Percentiles rank a stretch among this genome's conserved stretches.
Evolutionary conservation across 1,140 invertebrate species (phyloP).

Genomic region (Megalopta genalis): DNA sequence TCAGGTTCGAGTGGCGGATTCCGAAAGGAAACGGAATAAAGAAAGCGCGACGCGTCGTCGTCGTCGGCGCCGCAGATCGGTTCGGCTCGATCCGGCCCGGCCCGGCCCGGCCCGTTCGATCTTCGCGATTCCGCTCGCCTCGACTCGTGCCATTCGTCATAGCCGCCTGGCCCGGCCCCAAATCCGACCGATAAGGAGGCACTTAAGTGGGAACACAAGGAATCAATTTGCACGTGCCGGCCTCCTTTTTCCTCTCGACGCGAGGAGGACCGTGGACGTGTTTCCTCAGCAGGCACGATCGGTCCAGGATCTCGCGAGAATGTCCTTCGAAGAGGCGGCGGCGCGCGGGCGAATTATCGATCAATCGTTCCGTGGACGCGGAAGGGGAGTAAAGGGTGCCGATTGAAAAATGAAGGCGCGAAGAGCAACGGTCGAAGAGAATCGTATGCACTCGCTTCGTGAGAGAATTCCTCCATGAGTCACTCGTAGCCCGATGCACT

Average conservation of each 20-base stretch:
- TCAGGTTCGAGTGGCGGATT: background rate
- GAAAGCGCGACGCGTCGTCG: background rate
- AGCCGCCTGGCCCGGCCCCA: slow-evolving; percentile 49
- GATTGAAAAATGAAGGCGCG: slow-evolving; percentile 38
- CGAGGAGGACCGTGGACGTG: background rate
- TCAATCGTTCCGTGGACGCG: slow-evolving; percentile 1
- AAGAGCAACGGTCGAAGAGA: slow-evolving; percentile 26
- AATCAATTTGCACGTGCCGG: slow-evolving; percentile 63
- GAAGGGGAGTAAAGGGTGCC: background rate
- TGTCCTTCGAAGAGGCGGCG: background rate
- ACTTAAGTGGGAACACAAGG: slow-evolving; percentile 66
- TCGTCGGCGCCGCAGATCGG: background rate
- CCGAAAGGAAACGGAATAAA: background rate
- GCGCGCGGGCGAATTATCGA: slow-evolving; percentile 31
- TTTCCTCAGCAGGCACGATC: background rate
- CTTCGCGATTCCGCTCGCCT: slow-evolving; percentile 38
- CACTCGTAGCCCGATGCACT: slow-evolving; percentile 5
- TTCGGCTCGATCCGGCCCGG: too few species aligned
- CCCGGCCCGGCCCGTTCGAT: slow-evolving; percentile 20
- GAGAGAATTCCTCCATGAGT: slow-evolving; percentile 27
- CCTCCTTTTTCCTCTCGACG: slow-evolving; percentile 7
- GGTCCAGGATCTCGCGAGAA: slow-evolving; percentile 7
- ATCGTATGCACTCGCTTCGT: slow-evolving; percentile 34
- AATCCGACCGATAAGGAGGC: slow-evolving; percentile 63
- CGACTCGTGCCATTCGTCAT: slow-evolving; percentile 50